Evolutionary conservation across 2,797 vertebrate genomes (phyloP).

Genomic region (Aphelocoma californica): DNA sequence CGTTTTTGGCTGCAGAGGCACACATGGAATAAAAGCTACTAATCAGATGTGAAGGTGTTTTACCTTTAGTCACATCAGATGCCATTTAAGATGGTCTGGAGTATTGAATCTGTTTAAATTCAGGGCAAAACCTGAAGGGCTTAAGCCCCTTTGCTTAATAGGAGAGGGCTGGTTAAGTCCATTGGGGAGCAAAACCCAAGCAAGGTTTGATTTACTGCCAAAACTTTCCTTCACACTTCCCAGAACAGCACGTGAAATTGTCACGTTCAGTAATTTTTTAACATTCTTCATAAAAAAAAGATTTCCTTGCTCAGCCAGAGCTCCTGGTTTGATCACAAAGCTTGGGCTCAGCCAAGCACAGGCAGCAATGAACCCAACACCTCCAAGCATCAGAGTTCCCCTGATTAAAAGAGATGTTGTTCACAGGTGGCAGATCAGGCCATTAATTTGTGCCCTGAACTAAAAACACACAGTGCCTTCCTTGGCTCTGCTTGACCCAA

Average conservation of each 20-base stretch:
- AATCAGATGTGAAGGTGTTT: background rate
- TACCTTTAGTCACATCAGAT: background rate
- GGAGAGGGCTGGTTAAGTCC: background rate
- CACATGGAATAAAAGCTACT: background rate
- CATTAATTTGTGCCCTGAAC: background rate
- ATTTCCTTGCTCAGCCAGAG: background rate
- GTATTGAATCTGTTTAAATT: slow-evolving; percentile 8
- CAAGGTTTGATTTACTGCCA: background rate
- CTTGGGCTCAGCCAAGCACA: background rate
- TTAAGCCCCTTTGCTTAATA: background rate
- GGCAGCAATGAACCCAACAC: background rate
- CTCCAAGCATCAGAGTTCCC: background rate
- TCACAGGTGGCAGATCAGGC: background rate
- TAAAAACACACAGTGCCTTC: background rate
- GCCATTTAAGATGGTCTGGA: background rate
- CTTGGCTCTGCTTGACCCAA: background rate
- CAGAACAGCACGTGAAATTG: background rate
- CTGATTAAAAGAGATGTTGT: background rate
- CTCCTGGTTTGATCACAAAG: background rate
- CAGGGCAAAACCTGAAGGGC: background rate
- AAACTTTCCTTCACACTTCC: background rate
- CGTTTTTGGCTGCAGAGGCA: background rate
- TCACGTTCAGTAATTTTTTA: background rate
- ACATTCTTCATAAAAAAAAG: background rate
- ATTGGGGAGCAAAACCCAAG: background rate